Base-by-base conservation (phyloP, 2,113 vertebrate genomes). In the Proterorhinus semilunaris region DNA sequence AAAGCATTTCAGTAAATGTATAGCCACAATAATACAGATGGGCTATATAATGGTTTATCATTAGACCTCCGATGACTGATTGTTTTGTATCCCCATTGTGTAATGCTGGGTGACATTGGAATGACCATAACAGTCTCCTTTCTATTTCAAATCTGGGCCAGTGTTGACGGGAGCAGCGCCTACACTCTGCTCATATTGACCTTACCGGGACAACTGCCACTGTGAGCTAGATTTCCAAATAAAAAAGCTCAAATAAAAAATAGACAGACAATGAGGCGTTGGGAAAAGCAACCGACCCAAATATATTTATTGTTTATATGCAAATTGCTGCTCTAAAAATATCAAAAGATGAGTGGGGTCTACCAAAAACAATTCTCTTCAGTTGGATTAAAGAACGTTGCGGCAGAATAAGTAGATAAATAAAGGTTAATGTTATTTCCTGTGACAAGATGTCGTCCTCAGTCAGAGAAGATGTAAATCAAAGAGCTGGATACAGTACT, bases 371-470 rank as follows among this genome's bases (percentile, higher is more conserved):
- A 61, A 61, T 57, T 68, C 36, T 62, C 54, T 68, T 36, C 47
- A 47, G 47, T 50, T 55, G 16, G 49, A 55, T 58, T 27, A 68
- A 65, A 53, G 48, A 59, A 11, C 10, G n/a, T 48, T 12, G 0
- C 50, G 13, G 58, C 45, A 42, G n/a, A 59, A 63, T 73, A 49
- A 76, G 50, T 53, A 2, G 3, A 61, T 52, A 52, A 58, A 71
- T 10, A 64, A 64, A 62, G 58, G 65, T 51, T 44, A n/a, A 55
- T 49, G 59, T 43, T 47, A 65, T 68, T 65, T 54, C 59, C 59
- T 44, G 36, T 53, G 72, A 75, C 54, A 70, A 65, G 76, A 72
- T 54, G 66, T 66, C 55, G 65, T 3, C 21, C 49, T 43, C 21
- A 45, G 43, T 66, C 57, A 43, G 12, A 52, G 54, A 6, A 3